Evolutionary conservation across 92 coral and sea anemone species (phyloP).

Genomic region (Epizoanthus rinbou): DNA sequence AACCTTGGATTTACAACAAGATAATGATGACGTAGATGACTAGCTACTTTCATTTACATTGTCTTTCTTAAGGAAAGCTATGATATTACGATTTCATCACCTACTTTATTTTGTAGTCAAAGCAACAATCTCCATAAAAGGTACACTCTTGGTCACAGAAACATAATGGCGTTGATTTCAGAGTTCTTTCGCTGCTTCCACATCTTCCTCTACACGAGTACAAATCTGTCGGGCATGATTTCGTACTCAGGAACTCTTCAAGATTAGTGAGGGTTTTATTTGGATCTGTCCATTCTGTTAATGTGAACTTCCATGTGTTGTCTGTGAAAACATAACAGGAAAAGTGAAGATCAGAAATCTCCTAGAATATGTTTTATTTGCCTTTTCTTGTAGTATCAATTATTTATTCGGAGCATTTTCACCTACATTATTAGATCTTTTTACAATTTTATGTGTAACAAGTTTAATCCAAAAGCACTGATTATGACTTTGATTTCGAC

Average conservation of each 20-base stretch:
- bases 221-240: neutral
- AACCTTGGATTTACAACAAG: too few species aligned
- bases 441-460: too few species aligned
- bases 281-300: conserved; percentile 16
- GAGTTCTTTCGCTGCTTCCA: neutral
- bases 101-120: conserved; percentile 23
- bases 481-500: too few species aligned
- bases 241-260: neutral
- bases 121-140: conserved; percentile 26
- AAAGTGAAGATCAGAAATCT: too few species aligned
- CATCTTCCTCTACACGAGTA: conserved; percentile 32
- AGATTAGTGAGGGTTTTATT: neutral
- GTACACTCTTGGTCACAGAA: conserved; percentile 29
- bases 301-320: neutral
- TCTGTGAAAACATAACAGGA: neutral
- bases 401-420: too few species aligned
- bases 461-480: too few species aligned
- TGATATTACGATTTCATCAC: neutral
- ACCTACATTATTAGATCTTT: too few species aligned
- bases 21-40: too few species aligned
- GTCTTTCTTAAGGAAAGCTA: too few species aligned
- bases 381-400: too few species aligned
- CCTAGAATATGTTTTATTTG: too few species aligned
- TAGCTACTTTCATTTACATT: too few species aligned
- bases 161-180: neutral